Percentiles rank a stretch among this genome's conserved stretches.
phyloP scores from a whole-genome alignment of 92 coral and sea anemone genomes.

The Zoanthus sansibaricus region DNA sequence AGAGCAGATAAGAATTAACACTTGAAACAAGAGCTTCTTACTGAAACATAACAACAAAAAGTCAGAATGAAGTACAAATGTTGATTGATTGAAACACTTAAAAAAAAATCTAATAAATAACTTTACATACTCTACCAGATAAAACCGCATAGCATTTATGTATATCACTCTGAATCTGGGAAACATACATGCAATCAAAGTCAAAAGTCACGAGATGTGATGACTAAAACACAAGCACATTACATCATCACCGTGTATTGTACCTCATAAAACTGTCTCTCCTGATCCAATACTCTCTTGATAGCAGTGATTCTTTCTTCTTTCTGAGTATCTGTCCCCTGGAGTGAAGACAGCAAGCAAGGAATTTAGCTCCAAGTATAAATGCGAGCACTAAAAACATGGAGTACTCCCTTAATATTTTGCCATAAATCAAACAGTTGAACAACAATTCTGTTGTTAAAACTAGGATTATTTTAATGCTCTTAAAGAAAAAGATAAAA shows the following conservation, averaged over 20 bases:
- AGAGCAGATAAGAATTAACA: no score
- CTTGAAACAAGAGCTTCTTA: no score
- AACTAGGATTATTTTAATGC: neutral
- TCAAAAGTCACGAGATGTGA: neutral
- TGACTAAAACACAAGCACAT: constrained; percentile 1
- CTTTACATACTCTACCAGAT: no score
- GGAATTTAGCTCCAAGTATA: neutral
- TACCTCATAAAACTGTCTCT: constrained; percentile 89
- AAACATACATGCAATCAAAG: constrained; percentile 22
- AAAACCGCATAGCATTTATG: neutral
- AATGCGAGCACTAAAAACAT: neutral
- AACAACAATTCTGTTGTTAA: neutral
- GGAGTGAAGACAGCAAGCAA: neutral
- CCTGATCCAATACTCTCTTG: constrained; percentile 88
- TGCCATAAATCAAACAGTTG: neutral
- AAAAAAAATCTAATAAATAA: no score
- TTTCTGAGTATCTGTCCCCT: constrained; percentile 72
- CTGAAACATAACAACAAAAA: no score
- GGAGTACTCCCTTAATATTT: neutral
- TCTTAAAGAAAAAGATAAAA: neutral
- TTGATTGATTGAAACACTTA: no score
- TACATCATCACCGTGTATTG: constrained; percentile 37
- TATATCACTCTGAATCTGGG: neutral
- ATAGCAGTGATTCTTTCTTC: constrained; percentile 85
- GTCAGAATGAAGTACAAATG: no score